A percentile compares a stretch with the other conserved stretches of the same genome.
Evolutionary conservation across 2,113 vertebrate species (phyloP).

Genomic region (Chascanopsetta lugubris): DNA sequence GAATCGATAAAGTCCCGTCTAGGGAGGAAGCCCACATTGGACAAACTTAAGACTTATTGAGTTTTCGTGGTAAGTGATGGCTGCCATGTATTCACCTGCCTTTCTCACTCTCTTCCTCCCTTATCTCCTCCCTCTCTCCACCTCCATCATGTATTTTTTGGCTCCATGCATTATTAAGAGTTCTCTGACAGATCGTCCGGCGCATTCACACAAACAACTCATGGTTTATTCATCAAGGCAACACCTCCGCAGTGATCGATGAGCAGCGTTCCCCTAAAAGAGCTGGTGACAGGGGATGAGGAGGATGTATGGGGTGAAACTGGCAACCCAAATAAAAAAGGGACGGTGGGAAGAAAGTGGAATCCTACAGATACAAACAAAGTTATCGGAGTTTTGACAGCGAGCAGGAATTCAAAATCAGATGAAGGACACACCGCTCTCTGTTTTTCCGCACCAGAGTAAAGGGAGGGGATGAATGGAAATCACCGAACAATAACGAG

Average conservation of each 20-base stretch:
- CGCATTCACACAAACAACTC: not conserved
- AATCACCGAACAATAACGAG: not conserved
- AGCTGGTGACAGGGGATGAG: not conserved
- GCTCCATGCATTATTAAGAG: conserved; percentile 1
- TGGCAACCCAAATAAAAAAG: not conserved
- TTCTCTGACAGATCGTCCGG: not conserved
- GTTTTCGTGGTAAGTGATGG: no score
- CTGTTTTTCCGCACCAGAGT: not conserved
- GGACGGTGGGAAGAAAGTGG: not conserved
- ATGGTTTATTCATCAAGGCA: conserved; percentile 4
- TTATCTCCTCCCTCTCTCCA: not conserved
- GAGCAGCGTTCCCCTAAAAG: not conserved
- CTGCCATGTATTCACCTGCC: no score
- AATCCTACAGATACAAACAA: not conserved
- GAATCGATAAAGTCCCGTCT: no score
- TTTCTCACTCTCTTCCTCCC: not conserved
- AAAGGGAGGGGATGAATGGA: not conserved
- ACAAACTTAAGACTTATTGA: no score
- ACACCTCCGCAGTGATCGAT: not conserved
- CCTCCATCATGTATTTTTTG: not conserved
- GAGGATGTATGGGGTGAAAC: not conserved
- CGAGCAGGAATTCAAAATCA: no score
- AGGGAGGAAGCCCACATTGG: no score
- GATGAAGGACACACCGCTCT: not conserved
- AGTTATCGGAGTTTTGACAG: no score